Percentiles rank a stretch among this genome's conserved stretches.
Conservation (phyloP, 2,113 vertebrate species). For the Siniperca knerii region DNA sequence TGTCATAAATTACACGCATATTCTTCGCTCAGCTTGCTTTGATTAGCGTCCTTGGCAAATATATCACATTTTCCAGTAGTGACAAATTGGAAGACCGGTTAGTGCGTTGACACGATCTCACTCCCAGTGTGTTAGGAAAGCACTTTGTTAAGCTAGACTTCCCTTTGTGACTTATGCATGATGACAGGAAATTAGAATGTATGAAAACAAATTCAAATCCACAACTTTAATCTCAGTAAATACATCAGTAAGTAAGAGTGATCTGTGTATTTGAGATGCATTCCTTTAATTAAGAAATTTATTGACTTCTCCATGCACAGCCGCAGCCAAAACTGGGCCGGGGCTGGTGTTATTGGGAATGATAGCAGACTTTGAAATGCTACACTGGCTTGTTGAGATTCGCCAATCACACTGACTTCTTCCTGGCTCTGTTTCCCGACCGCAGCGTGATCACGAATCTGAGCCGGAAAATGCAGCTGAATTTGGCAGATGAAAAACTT, state of each 20-base stretch:
- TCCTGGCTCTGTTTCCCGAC: slow-evolving; percentile 56
- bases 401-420: slow-evolving; percentile 63
- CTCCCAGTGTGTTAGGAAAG: slow-evolving; percentile 44
- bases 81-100: slow-evolving; percentile 46
- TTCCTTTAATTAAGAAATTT: slow-evolving; percentile 62
- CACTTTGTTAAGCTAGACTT: slow-evolving; percentile 58
- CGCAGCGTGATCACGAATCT: slow-evolving; percentile 61
- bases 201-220: slow-evolving; percentile 54
- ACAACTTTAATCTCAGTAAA: slow-evolving; percentile 58
- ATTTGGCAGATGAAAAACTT: slow-evolving; percentile 75
- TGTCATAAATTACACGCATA: slow-evolving; percentile 74
- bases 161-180: slow-evolving; percentile 54
- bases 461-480: slow-evolving; percentile 70
- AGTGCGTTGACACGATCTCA: slow-evolving; percentile 68
- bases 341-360: slow-evolving; percentile 21
- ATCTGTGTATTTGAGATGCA: slow-evolving; percentile 40
- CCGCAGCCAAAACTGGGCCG: slow-evolving; percentile 11
- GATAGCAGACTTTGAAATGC: slow-evolving; percentile 64
- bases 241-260: slow-evolving; percentile 8
- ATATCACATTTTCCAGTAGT: slow-evolving; percentile 56
- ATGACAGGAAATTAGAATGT: slow-evolving; percentile 63
- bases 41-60: slow-evolving; percentile 68
- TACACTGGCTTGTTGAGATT: slow-evolving; percentile 59
- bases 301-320: slow-evolving; percentile 29
- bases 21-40: slow-evolving; percentile 71